These are phyloP conservation scores for Campoplex nolae DNA, from an alignment of 2,888 invertebrate species.

Conservation along the genomic window DNA sequence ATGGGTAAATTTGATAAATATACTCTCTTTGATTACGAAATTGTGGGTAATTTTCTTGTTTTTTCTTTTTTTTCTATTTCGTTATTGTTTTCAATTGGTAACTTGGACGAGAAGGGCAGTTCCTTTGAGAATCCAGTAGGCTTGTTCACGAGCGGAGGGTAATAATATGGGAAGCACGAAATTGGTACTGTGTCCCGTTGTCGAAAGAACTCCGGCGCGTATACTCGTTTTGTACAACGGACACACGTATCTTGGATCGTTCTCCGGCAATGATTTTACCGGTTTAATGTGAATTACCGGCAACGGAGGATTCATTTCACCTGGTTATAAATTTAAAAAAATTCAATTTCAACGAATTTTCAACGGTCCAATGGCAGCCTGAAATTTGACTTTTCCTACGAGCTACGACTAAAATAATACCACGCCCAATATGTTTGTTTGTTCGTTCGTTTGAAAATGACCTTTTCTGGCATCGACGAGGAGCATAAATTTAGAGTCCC, in stretches of 20 bases:
- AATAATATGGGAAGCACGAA: constrained; percentile 93
- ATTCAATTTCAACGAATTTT: too few relatives aligned
- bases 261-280: constrained; percentile 87
- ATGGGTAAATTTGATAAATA: constrained; percentile 19
- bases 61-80: not conserved
- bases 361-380: too few relatives aligned
- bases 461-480: constrained; percentile 93
- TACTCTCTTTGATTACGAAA: constrained; percentile 13
- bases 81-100: constrained; percentile 86
- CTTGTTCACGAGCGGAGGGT: constrained; percentile 87
- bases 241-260: constrained; percentile 89
- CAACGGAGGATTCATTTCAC: constrained; percentile 91
- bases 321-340: constrained; percentile 80
- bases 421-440: too few relatives aligned
- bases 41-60: not conserved
- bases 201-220: constrained; percentile 94
- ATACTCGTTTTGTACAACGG: constrained; percentile 96
- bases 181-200: constrained; percentile 97
- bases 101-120: constrained; percentile 94
- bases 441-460: constrained; percentile 77
- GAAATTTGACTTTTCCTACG: too few relatives aligned
- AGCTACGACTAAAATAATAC: too few relatives aligned
- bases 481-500: constrained; percentile 89
- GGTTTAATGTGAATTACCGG: constrained; percentile 90
- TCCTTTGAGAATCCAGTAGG: constrained; percentile 95